Percentiles rank a stretch among this genome's conserved stretches.
These are phyloP conservation scores for Galleria mellonella DNA, from an alignment of 1,140 invertebrate genomes.

Conservation along the genomic window DNA sequence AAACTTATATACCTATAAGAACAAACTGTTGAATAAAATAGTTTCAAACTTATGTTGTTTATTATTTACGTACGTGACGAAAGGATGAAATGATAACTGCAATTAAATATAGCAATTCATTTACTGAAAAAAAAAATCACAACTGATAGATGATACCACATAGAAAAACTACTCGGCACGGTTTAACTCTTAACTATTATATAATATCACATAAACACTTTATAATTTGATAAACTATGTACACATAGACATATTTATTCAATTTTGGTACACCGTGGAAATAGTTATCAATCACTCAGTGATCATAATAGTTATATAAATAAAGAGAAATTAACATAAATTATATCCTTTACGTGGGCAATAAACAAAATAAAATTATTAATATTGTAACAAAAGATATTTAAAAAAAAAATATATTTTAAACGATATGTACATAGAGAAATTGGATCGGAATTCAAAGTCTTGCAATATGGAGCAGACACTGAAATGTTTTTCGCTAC, in stretches of 20 bases:
- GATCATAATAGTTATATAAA: conserved; percentile 36
- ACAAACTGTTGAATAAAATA: conserved; percentile 54
- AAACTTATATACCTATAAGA: conserved; percentile 3
- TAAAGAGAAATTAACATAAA: conserved; percentile 27
- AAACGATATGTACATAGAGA: no score
- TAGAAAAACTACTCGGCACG: conserved; percentile 73
- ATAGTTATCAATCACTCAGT: conserved; percentile 25
- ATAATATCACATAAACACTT: conserved; percentile 72
- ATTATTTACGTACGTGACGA: background rate
- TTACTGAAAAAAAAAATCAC: conserved; percentile 71
- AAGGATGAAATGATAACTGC: background rate
- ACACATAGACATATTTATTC: conserved; percentile 39
- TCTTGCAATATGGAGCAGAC: no score
- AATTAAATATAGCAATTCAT: conserved; percentile 49
- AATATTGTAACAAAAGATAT: no score
- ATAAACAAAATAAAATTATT: conserved; percentile 20
- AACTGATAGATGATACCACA: conserved; percentile 62
- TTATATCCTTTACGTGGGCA: background rate
- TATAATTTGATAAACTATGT: conserved; percentile 68
- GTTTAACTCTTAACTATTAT: conserved; percentile 72
- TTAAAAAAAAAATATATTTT: no score
- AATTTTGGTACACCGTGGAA: conserved; percentile 50
- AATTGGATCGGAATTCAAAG: no score
- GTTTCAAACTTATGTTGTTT: conserved; percentile 18
- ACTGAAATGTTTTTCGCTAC: no score